These are phyloP conservation scores for Cyrtorhinus lividipennis DNA, from an alignment of 1,140 invertebrate genomes.

Conservation along the genomic window DNA sequence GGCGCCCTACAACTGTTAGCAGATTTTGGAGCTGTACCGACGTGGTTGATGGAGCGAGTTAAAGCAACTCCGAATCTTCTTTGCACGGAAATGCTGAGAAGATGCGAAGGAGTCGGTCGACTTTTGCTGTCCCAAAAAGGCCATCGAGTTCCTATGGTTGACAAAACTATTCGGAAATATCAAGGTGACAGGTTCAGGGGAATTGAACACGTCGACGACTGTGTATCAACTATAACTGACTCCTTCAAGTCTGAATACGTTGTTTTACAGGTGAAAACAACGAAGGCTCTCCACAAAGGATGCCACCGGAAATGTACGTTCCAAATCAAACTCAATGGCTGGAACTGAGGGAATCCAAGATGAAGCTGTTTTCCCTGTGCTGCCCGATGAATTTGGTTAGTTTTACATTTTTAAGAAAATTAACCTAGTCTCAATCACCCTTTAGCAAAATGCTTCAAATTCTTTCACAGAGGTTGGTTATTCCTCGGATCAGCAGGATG, in stretches of 20 bases:
- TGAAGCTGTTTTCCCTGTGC: constrained; percentile 21
- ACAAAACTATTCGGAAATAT: constrained; percentile 19
- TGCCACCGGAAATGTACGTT: constrained; percentile 79
- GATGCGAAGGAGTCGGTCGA: constrained; percentile 65
- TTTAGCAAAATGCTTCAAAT: too few species aligned
- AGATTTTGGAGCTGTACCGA: constrained; percentile 56
- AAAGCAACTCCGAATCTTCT: constrained; percentile 38
- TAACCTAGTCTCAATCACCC: background rate
- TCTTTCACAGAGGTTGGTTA: too few species aligned
- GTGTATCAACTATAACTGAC: too few species aligned
- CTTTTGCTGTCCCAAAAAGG: constrained; percentile 57
- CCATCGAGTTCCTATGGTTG: constrained; percentile 49
- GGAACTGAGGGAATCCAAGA: constrained; percentile 43
- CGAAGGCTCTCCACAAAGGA: constrained; percentile 30
- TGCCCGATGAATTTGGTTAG: constrained; percentile 20
- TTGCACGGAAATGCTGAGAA: constrained; percentile 44
- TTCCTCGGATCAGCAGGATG: too few species aligned
- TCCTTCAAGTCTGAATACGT: too few species aligned
- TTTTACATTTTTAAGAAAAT: too few species aligned
- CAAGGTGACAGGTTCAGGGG: too few species aligned
- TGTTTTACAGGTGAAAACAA: constrained; percentile 24
- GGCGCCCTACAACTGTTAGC: constrained; percentile 50
- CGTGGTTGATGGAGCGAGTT: constrained; percentile 48
- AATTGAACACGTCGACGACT: too few species aligned
- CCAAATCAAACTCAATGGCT: constrained; percentile 78